These are phyloP conservation scores for Calliphora vomitoria DNA, from an alignment of 2,888 invertebrate species.

Conservation along the genomic window DNA sequence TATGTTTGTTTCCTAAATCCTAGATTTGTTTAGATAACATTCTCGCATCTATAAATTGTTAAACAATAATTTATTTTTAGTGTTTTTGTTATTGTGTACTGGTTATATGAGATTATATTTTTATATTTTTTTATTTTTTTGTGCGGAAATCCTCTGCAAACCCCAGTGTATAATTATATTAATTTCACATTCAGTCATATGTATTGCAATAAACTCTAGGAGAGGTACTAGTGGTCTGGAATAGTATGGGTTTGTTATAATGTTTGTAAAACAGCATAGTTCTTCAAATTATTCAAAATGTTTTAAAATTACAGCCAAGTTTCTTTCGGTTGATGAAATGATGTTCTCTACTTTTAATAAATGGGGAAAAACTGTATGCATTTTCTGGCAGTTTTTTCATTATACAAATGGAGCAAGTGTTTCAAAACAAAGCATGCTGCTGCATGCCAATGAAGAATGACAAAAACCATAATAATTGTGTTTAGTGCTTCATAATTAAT, in stretches of 20 bases:
- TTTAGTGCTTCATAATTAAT: too few species aligned
- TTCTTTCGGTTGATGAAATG: too few species aligned
- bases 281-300: too few species aligned
- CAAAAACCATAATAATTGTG: too few species aligned
- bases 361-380: too few species aligned
- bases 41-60: conserved; percentile 30
- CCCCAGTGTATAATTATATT: conserved; percentile 65
- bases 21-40: conserved; percentile 6
- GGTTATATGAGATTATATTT: conserved; percentile 9
- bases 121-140: background rate
- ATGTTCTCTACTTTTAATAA: too few species aligned
- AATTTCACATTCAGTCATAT: conserved; percentile 20
- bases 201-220: background rate
- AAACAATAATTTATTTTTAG: conserved; percentile 31
- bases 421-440: too few species aligned
- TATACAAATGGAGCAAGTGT: too few species aligned
- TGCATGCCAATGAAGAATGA: too few species aligned
- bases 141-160: conserved; percentile 47
- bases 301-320: too few species aligned
- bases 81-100: background rate
- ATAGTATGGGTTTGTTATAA: background rate
- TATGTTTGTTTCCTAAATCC: conserved; percentile 28
- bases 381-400: too few species aligned
- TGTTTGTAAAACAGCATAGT: background rate
- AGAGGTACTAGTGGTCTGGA: background rate